Evolutionary conservation across 2,113 vertebrate species (phyloP), one percentile per base, ranked within the genome.

Genomic region (Pelecanoides urinatrix): DNA sequence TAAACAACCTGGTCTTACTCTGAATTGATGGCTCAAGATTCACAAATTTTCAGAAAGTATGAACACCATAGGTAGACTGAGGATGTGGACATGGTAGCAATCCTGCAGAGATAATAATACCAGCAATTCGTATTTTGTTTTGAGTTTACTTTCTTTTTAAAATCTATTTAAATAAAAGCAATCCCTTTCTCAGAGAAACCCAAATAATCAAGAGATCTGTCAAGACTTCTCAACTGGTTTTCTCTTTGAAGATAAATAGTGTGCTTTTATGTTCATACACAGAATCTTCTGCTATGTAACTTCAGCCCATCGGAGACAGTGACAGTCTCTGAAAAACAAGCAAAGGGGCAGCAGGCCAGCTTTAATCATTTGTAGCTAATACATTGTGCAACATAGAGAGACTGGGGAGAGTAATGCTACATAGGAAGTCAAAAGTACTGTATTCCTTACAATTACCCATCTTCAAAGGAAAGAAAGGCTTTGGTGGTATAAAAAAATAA

Each of bases 401-500:
- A 88, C 81, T 62, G 72, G 10, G 62, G 27, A 96, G 61, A 77
- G 20, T 55, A 80, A 91, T 92, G 93, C 95, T 61, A 72, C 34
- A 55, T 29, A 34, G 87, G 85, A 95, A 87, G 87, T 83, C 40
- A 88, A 47, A 96, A 81, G 58, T 55, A 77, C 50, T n/a, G 56
- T 80, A 70, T 77, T 87, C 65, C 74, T 86, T 92, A 79, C 47
- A 92, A 92, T 96, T 93, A 74, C 50, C 75, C 62, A 2, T 84
- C 94, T 97, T 98, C 97, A 98, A 98, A 98, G 91, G 73, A 81
- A 90, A 59, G 75, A 95, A 83, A 78, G 30, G 55, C 88, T 97
- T 97, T 97, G 50, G 81, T 71, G 27, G 36, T 76, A 82, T 47
- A 52, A 68, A 94, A 92, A 82, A 88, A 53, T 27, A 56, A 36